Base-by-base conservation (phyloP, 2,888 invertebrate species). In the Cryptus viduatorius region DNA sequence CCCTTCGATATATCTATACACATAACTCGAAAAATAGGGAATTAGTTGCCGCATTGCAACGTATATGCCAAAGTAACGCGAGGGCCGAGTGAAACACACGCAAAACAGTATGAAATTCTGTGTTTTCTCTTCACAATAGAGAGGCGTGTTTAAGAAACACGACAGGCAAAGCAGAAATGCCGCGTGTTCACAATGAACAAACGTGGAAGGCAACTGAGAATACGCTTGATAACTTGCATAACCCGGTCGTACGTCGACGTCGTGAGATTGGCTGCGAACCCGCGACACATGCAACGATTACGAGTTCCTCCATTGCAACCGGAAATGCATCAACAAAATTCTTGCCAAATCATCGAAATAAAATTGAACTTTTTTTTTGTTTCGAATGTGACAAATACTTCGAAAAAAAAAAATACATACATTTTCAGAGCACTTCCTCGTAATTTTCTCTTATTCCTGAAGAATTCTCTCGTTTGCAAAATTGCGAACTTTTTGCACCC, bases 71-170 rank as follows among this genome's bases (percentile, higher is more conserved):
- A 42, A 64, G 31, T 16, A 29, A 42, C 42, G 67, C 44, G 56
- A 50, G 14, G 56, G 14, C 12, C 42, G 42, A 76, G 64, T 24
- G 76, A 65, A 48, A 79, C 72, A 67, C 79, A 83, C 80, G 83
- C 80, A 24, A 85, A 75, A 65, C 44, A 19, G 42, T 44, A 65
- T 69, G 31, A 31, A 24, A 81, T 78, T 82, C 56, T 37, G n/a
- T 48, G 53, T 64, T 71, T 83, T 76, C 78, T 59, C 76, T 24
- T 50, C 50, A 69, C 85, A 79, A 84, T 75, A 71, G 80, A 71
- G 80, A 69, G 84, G 80, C 80, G 83, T 73, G 80, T 82, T 84
- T 76, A 56, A 56, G 85, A 81, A 85, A 83, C 68, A 79, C 53
- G 53, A 77, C 67, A 64, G 46, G 61, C 50, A 65, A 64, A 64